Conservation (phyloP, 1,140 invertebrate genomes). For the Saccostrea cuccullata region DNA sequence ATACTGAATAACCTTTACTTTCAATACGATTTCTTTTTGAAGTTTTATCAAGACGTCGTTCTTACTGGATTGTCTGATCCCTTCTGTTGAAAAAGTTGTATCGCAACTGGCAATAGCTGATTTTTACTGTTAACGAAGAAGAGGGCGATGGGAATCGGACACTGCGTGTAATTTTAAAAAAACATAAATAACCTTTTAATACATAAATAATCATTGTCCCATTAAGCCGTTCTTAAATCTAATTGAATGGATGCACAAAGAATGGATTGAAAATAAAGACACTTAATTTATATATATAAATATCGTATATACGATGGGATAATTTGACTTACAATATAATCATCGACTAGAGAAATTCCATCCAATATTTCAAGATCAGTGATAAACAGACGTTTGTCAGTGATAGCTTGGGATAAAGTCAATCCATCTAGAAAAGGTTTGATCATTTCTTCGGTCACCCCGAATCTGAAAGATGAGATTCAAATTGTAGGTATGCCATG, state of each 20-base stretch:
- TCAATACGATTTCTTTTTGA: no score
- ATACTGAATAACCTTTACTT: no score
- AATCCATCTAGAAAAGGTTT: slow-evolving; percentile 59
- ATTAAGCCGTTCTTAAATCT: no score
- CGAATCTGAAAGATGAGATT: slow-evolving; percentile 46
- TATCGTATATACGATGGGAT: neutral
- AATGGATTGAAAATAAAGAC: no score
- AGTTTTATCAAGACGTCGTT: neutral
- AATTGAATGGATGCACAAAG: no score
- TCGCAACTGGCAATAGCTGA: slow-evolving; percentile 76
- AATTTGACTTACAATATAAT: neutral
- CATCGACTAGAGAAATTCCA: neutral
- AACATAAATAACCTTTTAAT: neutral
- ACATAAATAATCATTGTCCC: no score
- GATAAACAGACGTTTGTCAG: slow-evolving; percentile 60
- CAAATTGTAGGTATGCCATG: no score
- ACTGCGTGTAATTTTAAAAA: neutral
- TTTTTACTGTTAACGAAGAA: slow-evolving; percentile 76
- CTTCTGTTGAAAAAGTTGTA: slow-evolving; percentile 77
- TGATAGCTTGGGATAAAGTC: slow-evolving; percentile 53
- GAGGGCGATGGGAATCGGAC: slow-evolving; percentile 74
- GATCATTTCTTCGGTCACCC: slow-evolving; percentile 62
- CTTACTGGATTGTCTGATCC: slow-evolving; percentile 75
- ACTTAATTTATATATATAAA: no score
- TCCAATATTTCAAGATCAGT: slow-evolving; percentile 61